Evolutionary conservation across 2,888 invertebrate species (phyloP).

Genomic region (Drosophila rellima): DNA sequence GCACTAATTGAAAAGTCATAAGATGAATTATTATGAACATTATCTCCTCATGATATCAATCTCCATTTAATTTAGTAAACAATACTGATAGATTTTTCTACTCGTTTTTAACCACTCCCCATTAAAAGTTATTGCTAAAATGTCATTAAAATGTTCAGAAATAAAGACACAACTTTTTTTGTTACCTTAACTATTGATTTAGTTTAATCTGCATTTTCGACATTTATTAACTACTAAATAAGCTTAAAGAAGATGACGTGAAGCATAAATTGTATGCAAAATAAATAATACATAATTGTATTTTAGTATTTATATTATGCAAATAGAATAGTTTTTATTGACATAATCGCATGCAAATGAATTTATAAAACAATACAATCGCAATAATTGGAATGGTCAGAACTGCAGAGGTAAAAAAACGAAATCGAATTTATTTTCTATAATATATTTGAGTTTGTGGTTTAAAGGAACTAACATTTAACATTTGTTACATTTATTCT

Average conservation of each 20-base stretch:
- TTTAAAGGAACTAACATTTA: constrained; percentile 61
- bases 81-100: too few relatives aligned
- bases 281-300: neutral
- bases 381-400: neutral
- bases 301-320: neutral
- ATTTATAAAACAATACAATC: neutral
- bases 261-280: neutral
- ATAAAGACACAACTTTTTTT: neutral
- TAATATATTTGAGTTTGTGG: constrained; percentile 21
- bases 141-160: neutral
- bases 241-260: neutral
- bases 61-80: too few relatives aligned
- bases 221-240: neutral
- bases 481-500: constrained; percentile 37
- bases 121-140: neutral
- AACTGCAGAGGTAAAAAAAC: neutral
- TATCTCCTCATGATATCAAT: too few relatives aligned
- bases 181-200: neutral
- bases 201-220: neutral
- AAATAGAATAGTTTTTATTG: neutral
- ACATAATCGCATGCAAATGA: neutral
- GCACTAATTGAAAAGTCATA: neutral
- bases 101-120: too few relatives aligned
- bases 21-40: too few relatives aligned
- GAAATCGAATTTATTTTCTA: constrained; percentile 6